Percentiles rank a stretch among this genome's conserved stretches.
These are phyloP conservation scores for Cyrtodaria siliqua DNA, from an alignment of 2,888 invertebrate genomes.

Conservation along the genomic window DNA sequence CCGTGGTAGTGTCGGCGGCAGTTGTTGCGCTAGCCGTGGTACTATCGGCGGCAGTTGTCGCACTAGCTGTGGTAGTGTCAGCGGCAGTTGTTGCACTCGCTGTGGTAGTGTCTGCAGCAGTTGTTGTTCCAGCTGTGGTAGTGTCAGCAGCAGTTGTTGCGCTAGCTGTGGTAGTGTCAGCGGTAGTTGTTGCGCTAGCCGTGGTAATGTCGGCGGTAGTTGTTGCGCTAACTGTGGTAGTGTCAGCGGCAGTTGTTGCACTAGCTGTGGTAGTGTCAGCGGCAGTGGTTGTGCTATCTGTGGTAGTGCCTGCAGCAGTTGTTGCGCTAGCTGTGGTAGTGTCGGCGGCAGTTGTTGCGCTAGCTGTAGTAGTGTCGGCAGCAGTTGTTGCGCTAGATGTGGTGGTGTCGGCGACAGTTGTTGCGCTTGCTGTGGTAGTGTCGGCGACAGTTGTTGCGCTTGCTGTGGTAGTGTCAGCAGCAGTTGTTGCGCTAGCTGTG, in stretches of 20 bases:
- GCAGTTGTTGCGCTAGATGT: slow-evolving; percentile 3
- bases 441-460: slow-evolving; percentile 9
- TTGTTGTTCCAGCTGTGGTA: not conserved
- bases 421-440: slow-evolving; percentile 5
- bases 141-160: slow-evolving; percentile 1
- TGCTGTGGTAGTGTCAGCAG: not conserved
- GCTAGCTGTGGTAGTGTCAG: not conserved
- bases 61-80: not conserved
- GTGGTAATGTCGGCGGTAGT: not conserved
- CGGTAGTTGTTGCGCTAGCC: not conserved
- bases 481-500: too few relatives aligned
- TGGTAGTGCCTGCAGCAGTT: not conserved
- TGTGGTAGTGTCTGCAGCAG: slow-evolving; percentile 2
- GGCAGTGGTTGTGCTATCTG: too few relatives aligned
- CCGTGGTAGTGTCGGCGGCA: not conserved
- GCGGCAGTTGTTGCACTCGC: not conserved
- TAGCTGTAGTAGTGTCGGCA: slow-evolving; percentile 1
- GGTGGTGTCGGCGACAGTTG: slow-evolving; percentile 1
- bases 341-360: not conserved
- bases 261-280: slow-evolving; percentile 6
- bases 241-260: too few relatives aligned
- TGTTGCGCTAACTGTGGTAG: too few relatives aligned
- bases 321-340: not conserved
- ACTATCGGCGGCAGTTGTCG: not conserved
- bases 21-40: not conserved